These are phyloP conservation scores for Mythimna albipuncta DNA, from an alignment of 2,888 invertebrate genomes.

Conservation along the genomic window DNA sequence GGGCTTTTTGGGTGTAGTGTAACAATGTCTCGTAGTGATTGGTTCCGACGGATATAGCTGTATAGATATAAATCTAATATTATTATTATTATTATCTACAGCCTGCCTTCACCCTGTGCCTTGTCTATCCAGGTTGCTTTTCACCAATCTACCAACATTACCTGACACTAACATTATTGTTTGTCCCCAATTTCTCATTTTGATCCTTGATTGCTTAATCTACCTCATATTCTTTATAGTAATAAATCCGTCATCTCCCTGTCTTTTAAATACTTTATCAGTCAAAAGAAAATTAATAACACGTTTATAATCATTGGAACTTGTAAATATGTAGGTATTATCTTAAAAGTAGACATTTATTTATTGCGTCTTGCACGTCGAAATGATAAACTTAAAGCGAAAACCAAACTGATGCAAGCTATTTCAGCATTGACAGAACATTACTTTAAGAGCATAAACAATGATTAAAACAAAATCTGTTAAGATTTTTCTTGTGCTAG, in stretches of 20 bases:
- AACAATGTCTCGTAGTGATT: constrained; percentile 12
- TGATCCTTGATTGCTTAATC: background rate
- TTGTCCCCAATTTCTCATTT: background rate
- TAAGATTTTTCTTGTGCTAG: constrained; percentile 49
- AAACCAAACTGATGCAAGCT: background rate
- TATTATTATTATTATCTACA: background rate
- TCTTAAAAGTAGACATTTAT: constrained; percentile 36
- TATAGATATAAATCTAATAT: too few species aligned
- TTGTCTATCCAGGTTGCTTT: background rate
- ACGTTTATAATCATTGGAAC: constrained; percentile 31
- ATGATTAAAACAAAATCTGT: constrained; percentile 51
- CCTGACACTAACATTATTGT: background rate
- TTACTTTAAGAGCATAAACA: background rate
- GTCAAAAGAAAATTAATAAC: constrained; percentile 22
- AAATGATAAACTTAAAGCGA: constrained; percentile 24
- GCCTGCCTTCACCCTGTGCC: background rate
- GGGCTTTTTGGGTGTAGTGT: constrained; percentile 4
- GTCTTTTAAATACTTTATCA: constrained; percentile 37
- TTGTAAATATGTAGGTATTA: constrained; percentile 30
- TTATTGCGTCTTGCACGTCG: constrained; percentile 30
- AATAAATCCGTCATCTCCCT: constrained; percentile 19
- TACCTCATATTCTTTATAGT: background rate
- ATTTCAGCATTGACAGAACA: background rate
- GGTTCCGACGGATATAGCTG: background rate
- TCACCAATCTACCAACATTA: background rate